phyloP scores from a whole-genome alignment of 1,140 invertebrate species.

The Melanaphis sacchari region DNA sequence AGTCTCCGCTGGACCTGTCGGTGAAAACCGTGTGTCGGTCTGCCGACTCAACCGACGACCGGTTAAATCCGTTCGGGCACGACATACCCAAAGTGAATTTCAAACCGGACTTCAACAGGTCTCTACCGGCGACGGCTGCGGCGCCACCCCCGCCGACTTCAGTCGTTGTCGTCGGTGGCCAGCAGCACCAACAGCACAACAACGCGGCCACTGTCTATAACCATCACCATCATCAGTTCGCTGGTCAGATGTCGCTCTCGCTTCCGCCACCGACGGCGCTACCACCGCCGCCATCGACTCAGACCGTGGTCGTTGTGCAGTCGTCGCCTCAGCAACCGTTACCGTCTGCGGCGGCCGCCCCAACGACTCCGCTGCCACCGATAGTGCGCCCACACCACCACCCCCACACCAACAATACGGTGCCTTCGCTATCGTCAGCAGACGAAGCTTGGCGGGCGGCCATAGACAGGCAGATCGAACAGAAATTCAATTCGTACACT shows the following conservation, averaged over 20 bases:
- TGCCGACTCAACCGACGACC: constrained; percentile 76
- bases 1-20: constrained; percentile 82
- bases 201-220: neutral
- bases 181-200: neutral
- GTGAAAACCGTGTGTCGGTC: constrained; percentile 85
- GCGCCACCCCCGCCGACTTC: constrained; percentile 38
- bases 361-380: neutral
- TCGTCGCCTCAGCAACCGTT: constrained; percentile 35
- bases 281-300: neutral
- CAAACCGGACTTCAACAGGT: constrained; percentile 40
- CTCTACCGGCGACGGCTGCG: constrained; percentile 58
- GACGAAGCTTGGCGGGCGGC: constrained; percentile 66
- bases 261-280: neutral
- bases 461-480: constrained; percentile 68
- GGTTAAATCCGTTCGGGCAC: constrained; percentile 64
- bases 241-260: neutral
- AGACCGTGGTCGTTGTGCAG: neutral
- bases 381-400: neutral
- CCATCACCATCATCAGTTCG: neutral
- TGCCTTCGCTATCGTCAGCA: neutral
- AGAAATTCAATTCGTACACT: constrained; percentile 64
- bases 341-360: constrained; percentile 59
- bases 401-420: neutral
- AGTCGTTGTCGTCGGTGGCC: constrained; percentile 59
- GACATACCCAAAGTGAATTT: constrained; percentile 67